A percentile compares a stretch with the other conserved stretches of the same genome.
Conservation (phyloP, 2,797 vertebrate species). For the Scolopax bukidnonensis region DNA sequence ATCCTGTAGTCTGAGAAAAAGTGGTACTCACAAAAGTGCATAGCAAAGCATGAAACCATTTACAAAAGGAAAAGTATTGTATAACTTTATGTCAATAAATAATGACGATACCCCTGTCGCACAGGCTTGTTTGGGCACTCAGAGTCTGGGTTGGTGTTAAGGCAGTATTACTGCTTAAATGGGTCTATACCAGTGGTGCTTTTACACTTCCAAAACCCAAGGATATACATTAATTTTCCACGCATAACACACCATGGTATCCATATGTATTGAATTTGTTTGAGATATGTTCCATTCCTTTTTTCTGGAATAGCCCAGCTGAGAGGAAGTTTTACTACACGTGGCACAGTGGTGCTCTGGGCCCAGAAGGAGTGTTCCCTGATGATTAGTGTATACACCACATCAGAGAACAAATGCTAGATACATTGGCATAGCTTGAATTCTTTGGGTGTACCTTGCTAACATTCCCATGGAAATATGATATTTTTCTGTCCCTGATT, state of each 20-base stretch:
- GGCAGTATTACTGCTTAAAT: background rate
- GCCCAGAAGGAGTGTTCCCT: background rate
- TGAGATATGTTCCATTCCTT: background rate
- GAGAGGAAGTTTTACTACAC: background rate
- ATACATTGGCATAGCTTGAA: background rate
- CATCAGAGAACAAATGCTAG: background rate
- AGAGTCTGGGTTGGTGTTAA: background rate
- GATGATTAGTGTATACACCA: background rate
- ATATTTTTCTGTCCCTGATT: background rate
- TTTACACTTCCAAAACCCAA: background rate
- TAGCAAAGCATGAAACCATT: background rate
- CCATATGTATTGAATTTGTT: background rate
- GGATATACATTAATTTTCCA: background rate
- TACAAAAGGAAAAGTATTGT: background rate
- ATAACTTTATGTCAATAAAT: background rate
- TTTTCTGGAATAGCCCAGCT: background rate
- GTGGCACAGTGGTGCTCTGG: background rate
- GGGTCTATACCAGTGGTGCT: too few relatives aligned
- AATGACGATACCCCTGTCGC: background rate
- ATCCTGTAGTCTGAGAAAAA: background rate
- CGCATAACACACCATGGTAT: background rate
- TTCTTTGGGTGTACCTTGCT: background rate
- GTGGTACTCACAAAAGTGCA: background rate
- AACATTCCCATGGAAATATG: background rate
- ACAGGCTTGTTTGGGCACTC: background rate